phyloP scores from a whole-genome alignment of 2,797 vertebrate species.

The Scarus forsteni region DNA sequence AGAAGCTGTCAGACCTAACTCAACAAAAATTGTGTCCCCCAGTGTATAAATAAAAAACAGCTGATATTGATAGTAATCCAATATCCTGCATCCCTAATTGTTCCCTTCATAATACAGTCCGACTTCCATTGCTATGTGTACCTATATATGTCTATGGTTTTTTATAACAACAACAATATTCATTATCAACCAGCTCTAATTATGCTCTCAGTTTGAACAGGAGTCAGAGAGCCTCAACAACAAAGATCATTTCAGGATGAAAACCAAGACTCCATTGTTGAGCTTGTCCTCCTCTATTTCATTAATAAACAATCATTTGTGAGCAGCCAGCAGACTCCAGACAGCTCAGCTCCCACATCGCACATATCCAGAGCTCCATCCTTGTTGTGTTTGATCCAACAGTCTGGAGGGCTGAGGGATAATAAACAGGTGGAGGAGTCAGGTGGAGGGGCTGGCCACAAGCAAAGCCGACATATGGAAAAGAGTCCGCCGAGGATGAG shows the following conservation, averaged over 20 bases:
- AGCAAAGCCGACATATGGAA: conserved; percentile 48
- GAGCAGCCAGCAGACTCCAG: conserved; percentile 3
- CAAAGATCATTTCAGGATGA: neutral
- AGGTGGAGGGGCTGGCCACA: conserved; percentile 24
- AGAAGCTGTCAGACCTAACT: too few species aligned
- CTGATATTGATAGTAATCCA: too few species aligned
- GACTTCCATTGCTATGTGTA: too few species aligned
- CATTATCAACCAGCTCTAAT: too few species aligned
- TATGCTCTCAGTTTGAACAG: neutral
- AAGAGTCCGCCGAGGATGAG: conserved; percentile 13
- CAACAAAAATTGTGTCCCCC: too few species aligned
- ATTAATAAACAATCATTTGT: conserved; percentile 28
- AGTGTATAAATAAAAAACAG: too few species aligned
- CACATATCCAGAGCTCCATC: conserved; percentile 20
- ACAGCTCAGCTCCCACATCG: conserved; percentile 21
- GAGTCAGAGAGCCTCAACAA: neutral
- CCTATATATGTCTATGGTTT: too few species aligned
- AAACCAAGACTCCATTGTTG: neutral
- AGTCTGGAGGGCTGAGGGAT: conserved; percentile 13
- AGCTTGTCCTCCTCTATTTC: conserved; percentile 2
- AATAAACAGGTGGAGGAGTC: conserved; percentile 33
- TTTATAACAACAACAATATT: too few species aligned
- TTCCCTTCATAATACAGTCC: too few species aligned
- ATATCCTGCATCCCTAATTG: too few species aligned
- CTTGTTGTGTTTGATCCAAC: conserved; percentile 18